Conservation (phyloP, 2,888 invertebrate genomes). For the Platerodrilus igneus region DNA sequence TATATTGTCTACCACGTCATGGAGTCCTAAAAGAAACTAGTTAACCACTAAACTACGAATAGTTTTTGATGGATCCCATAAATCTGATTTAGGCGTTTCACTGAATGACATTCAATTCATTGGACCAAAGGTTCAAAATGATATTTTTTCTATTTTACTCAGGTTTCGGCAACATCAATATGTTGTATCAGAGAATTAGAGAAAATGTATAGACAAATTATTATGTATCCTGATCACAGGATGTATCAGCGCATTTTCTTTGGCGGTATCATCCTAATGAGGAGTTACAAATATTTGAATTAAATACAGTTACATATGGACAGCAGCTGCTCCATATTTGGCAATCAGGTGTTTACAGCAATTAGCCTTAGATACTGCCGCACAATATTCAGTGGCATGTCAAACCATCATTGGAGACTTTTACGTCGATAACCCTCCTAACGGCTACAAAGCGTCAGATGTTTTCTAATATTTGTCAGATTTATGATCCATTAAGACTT, state of each 20-base stretch:
- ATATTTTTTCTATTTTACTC: conserved; percentile 22
- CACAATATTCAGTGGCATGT: conserved; percentile 13
- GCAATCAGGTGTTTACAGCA: conserved; percentile 20
- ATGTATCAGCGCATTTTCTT: conserved; percentile 19
- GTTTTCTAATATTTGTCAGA: conserved; percentile 22
- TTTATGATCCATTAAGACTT: conserved; percentile 30
- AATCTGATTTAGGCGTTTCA: conserved; percentile 17
- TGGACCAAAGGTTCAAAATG: conserved; percentile 20
- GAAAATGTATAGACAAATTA: conserved; percentile 27
- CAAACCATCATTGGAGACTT: conserved; percentile 15
- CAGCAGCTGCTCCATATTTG: conserved; percentile 24
- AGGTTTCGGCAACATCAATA: conserved; percentile 18
- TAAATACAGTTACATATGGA: conserved; percentile 28
- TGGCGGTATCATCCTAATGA: conserved; percentile 19
- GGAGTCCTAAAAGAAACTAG: conserved; percentile 16
- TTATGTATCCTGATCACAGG: conserved; percentile 15
- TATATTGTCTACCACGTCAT: conserved; percentile 29
- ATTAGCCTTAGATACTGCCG: conserved; percentile 18
- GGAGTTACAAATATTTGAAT: conserved; percentile 16
- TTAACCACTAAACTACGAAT: conserved; percentile 23
- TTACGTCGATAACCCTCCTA: conserved; percentile 24
- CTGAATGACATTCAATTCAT: conserved; percentile 20
- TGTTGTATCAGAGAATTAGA: conserved; percentile 20
- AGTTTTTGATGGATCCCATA: conserved; percentile 25
- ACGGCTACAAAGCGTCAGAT: conserved; percentile 21